Conservation (phyloP, 2,113 vertebrate genomes). For the Phaethornis superciliosus region DNA sequence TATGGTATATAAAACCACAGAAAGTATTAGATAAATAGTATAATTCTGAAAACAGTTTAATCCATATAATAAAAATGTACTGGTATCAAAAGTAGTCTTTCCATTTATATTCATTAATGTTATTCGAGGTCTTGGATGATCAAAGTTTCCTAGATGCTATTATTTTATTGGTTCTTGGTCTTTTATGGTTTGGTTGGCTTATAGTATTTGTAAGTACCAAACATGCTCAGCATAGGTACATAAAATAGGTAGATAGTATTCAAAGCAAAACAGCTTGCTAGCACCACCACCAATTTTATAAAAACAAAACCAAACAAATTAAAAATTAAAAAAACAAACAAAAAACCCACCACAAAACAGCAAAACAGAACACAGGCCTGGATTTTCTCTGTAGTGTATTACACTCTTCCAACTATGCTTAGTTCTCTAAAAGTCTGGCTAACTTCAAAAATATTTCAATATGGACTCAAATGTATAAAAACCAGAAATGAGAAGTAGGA, state of each 20-base stretch:
- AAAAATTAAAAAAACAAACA: too few relatives aligned
- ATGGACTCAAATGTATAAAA: not conserved
- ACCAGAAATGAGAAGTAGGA: rapidly evolving
- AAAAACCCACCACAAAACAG: too few relatives aligned
- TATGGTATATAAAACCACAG: not conserved
- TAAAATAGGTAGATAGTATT: not conserved
- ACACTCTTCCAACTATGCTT: rapidly evolving
- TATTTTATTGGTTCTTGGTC: not conserved
- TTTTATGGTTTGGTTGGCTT: not conserved
- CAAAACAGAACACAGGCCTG: not conserved
- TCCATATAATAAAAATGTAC: not conserved
- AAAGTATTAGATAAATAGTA: not conserved
- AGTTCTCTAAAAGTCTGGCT: not conserved
- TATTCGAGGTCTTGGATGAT: not conserved
- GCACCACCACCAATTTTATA: not conserved
- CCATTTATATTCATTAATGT: not conserved
- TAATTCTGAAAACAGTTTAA: not conserved
- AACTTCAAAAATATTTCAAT: not conserved
- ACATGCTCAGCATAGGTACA: not conserved
- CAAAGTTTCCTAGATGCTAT: not conserved
- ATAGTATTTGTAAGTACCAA: not conserved
- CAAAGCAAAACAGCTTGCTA: not conserved
- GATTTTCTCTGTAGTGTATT: not conserved
- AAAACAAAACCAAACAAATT: not conserved
- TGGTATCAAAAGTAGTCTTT: not conserved